phyloP scores from a whole-genome alignment of 2,797 vertebrate species.

The Sebastes umbrosus region DNA sequence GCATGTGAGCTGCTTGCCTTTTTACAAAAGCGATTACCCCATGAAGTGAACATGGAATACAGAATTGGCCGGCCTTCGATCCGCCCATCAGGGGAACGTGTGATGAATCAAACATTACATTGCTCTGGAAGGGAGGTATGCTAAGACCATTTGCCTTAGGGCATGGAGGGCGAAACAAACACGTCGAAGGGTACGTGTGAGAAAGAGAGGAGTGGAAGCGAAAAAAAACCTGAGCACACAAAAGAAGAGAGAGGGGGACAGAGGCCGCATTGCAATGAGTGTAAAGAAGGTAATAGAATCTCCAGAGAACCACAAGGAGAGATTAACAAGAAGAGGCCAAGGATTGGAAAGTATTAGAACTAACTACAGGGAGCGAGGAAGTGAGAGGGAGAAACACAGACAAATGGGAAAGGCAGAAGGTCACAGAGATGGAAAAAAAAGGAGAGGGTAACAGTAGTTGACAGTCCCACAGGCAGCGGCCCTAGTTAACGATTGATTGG shows the following conservation, averaged over 20 bases:
- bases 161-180: slow-evolving; percentile 52
- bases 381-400: slow-evolving; percentile 27
- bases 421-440: slow-evolving; percentile 46
- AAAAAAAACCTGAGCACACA: slow-evolving; percentile 13
- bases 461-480: slow-evolving; percentile 69
- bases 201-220: slow-evolving; percentile 22
- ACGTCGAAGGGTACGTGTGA: slow-evolving; percentile 36
- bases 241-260: neutral
- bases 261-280: slow-evolving; percentile 43
- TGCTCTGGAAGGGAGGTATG: slow-evolving; percentile 40
- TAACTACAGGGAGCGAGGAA: slow-evolving; percentile 31
- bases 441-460: slow-evolving; percentile 58
- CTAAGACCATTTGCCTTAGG: slow-evolving; percentile 61
- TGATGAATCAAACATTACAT: slow-evolving; percentile 72
- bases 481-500: slow-evolving; percentile 72
- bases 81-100: slow-evolving; percentile 47
- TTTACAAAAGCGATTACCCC: slow-evolving; percentile 68
- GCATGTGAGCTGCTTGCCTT: slow-evolving; percentile 52
- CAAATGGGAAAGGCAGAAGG: slow-evolving; percentile 49
- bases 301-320: slow-evolving; percentile 40
- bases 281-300: slow-evolving; percentile 53
- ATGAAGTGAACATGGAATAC: slow-evolving; percentile 72
- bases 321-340: slow-evolving; percentile 51
- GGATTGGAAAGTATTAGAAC: slow-evolving; percentile 46
- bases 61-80: slow-evolving; percentile 68